Conservation (phyloP, 2,888 invertebrate species). For the Atherix ibis region DNA sequence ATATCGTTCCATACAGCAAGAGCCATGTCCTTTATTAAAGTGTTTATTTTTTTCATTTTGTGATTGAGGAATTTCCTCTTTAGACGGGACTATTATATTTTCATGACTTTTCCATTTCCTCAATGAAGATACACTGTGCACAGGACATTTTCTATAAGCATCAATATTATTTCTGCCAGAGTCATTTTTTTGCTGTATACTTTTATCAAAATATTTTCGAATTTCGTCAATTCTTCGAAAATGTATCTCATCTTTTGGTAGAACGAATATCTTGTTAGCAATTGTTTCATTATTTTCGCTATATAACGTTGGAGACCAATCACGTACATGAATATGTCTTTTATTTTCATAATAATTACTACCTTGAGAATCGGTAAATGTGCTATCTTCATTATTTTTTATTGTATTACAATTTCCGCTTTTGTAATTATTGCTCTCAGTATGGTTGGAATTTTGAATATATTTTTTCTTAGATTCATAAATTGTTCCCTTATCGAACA, state of each 20-base stretch:
- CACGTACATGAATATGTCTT: no score
- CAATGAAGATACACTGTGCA: no score
- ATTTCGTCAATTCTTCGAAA: constrained; percentile 26
- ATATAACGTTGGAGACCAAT: constrained; percentile 5
- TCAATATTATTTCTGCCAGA: no score
- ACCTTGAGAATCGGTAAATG: no score
- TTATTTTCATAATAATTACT: no score
- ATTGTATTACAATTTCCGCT: background rate
- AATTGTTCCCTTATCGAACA: constrained; percentile 19
- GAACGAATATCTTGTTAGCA: constrained; percentile 9
- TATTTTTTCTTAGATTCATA: background rate
- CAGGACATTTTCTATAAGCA: no score
- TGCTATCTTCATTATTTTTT: background rate
- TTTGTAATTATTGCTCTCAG: background rate
- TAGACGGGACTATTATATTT: no score
- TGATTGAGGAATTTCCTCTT: no score
- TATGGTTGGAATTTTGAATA: background rate
- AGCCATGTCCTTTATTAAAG: no score
- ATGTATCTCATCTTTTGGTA: constrained; percentile 15
- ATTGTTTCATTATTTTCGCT: constrained; percentile 1
- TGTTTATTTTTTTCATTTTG: no score
- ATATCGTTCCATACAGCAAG: constrained; percentile 10
- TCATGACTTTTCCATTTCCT: no score
- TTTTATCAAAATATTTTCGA: constrained; percentile 24
- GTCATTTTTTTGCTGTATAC: no score